Conservation (phyloP, 2,888 invertebrate species). For the Acleris holmiana region DNA sequence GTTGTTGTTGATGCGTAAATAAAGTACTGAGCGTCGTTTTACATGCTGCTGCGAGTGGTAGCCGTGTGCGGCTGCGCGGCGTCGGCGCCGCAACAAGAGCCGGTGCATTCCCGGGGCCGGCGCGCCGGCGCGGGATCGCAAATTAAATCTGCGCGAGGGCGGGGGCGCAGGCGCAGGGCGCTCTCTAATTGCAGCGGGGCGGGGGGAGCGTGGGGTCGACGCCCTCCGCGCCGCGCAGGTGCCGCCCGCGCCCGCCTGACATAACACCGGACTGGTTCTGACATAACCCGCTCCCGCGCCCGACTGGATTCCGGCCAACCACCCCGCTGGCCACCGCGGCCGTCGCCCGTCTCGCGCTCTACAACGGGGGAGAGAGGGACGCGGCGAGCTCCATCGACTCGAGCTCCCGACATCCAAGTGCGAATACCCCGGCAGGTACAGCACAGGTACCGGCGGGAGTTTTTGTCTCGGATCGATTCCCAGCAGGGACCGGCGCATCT, state of each 20-base stretch:
- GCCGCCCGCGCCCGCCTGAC: constrained; percentile 48
- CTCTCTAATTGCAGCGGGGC: constrained; percentile 34
- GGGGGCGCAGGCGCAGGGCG: constrained; percentile 31
- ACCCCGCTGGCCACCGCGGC: constrained; percentile 27
- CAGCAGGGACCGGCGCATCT: constrained; percentile 16
- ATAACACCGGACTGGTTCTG: constrained; percentile 59
- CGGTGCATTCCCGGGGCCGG: background rate
- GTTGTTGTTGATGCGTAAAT: too few species aligned
- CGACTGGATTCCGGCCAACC: constrained; percentile 34
- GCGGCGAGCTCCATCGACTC: background rate
- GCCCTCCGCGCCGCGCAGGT: constrained; percentile 55
- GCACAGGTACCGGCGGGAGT: constrained; percentile 33
- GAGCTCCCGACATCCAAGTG: background rate
- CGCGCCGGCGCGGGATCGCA: constrained; percentile 25
- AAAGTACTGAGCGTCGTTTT: too few species aligned
- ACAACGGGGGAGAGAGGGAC: constrained; percentile 18
- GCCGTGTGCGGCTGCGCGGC: too few species aligned
- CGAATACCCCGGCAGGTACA: constrained; percentile 23
- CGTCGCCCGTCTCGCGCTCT: constrained; percentile 28
- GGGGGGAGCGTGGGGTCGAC: constrained; percentile 48
- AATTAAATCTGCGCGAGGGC: constrained; percentile 34
- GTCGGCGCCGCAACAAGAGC: background rate
- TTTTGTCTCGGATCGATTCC: constrained; percentile 36
- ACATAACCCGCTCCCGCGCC: constrained; percentile 48
- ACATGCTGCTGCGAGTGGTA: too few species aligned